phyloP scores from a whole-genome alignment of 92 coral and sea anemone species.

The Pocillopora meandrina region DNA sequence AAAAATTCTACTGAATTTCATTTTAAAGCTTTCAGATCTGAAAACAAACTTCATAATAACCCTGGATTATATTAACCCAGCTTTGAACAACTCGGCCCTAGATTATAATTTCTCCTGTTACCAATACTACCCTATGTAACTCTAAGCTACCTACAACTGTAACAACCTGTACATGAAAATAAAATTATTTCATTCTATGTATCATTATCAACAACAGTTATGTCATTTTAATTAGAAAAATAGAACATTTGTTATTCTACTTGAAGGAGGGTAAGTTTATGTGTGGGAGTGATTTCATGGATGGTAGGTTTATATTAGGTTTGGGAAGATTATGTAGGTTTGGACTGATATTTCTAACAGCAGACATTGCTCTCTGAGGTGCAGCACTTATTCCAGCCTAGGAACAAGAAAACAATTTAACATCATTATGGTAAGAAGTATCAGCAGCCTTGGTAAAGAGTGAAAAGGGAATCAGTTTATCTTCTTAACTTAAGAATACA shows the following conservation, averaged over 20 bases:
- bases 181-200: constrained; percentile 16
- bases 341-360: constrained; percentile 95
- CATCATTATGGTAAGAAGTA: too few species aligned
- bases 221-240: constrained; percentile 6
- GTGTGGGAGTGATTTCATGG: constrained; percentile 82
- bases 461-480: too few species aligned
- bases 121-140: too few species aligned
- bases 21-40: too few species aligned
- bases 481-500: too few species aligned
- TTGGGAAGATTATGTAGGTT: constrained; percentile 86
- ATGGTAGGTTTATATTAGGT: constrained; percentile 79
- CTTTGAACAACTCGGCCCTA: too few species aligned
- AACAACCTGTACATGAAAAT: constrained; percentile 7
- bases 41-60: too few species aligned
- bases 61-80: too few species aligned
- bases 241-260: constrained; percentile 20
- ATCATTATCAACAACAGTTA: neutral
- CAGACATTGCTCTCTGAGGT: constrained; percentile 97
- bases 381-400: constrained; percentile 97
- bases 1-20: too few species aligned
- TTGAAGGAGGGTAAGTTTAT: constrained; percentile 79
- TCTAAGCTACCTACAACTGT: neutral
- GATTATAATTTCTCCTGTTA: too few species aligned
- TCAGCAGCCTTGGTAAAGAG: too few species aligned
- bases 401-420: constrained; percentile 2